Evolutionary conservation across 2,113 vertebrate genomes (phyloP).

Genomic region (Candoia aspera): DNA sequence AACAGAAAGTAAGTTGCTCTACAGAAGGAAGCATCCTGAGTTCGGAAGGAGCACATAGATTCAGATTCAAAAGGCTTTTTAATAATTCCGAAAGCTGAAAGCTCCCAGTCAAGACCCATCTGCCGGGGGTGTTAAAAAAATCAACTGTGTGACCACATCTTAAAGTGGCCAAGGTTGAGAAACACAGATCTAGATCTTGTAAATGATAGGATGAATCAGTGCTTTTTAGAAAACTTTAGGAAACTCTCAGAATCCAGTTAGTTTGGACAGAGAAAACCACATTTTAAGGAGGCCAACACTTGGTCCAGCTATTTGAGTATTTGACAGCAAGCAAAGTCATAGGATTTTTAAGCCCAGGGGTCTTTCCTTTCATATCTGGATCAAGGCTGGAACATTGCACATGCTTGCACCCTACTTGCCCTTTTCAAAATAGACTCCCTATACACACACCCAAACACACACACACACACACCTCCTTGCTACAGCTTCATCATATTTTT

Average conservation of each 20-base stretch:
- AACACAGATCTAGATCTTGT: neutral
- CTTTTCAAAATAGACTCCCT: neutral
- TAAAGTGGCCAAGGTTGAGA: no score
- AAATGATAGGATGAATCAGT: neutral
- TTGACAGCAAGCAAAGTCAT: neutral
- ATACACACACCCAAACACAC: neutral
- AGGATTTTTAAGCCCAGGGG: neutral
- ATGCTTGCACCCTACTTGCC: neutral
- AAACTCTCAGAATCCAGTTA: neutral
- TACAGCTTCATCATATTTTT: neutral
- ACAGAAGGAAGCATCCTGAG: neutral
- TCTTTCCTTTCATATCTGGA: neutral
- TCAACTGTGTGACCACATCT: no score
- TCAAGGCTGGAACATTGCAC: neutral
- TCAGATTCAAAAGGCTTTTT: neutral
- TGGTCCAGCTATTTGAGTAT: neutral
- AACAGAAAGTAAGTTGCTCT: neutral
- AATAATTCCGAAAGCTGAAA: neutral
- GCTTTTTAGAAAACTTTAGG: neutral
- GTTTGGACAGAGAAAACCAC: neutral
- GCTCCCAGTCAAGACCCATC: neutral
- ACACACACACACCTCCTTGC: neutral
- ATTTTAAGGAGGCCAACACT: no score
- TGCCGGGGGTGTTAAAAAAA: neutral
- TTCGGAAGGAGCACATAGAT: neutral